Base-by-base conservation (phyloP, 2,113 vertebrate species). In the Siphamia tubifer region DNA sequence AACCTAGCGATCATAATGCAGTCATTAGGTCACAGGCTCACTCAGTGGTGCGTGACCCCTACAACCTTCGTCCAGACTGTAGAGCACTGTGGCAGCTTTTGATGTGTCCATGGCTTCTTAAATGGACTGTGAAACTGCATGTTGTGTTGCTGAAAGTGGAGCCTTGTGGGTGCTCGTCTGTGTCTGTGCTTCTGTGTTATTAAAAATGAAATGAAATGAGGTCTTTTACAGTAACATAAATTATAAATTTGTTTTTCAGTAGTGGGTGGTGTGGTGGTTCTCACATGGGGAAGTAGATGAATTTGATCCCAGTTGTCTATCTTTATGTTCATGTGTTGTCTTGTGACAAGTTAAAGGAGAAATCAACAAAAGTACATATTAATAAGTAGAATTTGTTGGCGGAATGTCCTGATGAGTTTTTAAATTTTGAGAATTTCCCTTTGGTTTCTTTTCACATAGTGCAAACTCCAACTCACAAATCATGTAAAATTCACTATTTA, bases 61-160 rank as follows among this genome's bases (percentile, higher is more conserved):
- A 38, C 35, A 52, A 44, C 80, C 78, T 62, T 53, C 35, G 35
- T 45, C 39, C 71, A 30, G 55, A 45, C 38, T 34, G 42, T 11
- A 5, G 17, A 49, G 81, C 32, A 32, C 9, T 39, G 30, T 47
- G 69, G 66, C 57, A 64, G 34, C 54, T 51, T 76, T 71, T 68
- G 60, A 79, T 83, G 56, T 57, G 53, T 39, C 24, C 61, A 25
- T 43, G 67, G 62, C 63, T 64, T 83, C 83, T 74, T 74, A 90
- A 92, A 87, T 84, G 67, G 76, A 74, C 54, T 77, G 82, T 87
- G 73, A 87, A 88, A 87, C 49, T 72, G 68, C 44, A 63, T 57
- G 63, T 52, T 73, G 66, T 42, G 21, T 35, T 31, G 75, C 67
- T 77, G 54, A 42, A 52, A 62, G 58, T 74, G 57, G 79, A 83